Evolutionary conservation across 1,140 invertebrate species (phyloP), one percentile per base, ranked within the genome.

Genomic region (Apis dorsata): DNA sequence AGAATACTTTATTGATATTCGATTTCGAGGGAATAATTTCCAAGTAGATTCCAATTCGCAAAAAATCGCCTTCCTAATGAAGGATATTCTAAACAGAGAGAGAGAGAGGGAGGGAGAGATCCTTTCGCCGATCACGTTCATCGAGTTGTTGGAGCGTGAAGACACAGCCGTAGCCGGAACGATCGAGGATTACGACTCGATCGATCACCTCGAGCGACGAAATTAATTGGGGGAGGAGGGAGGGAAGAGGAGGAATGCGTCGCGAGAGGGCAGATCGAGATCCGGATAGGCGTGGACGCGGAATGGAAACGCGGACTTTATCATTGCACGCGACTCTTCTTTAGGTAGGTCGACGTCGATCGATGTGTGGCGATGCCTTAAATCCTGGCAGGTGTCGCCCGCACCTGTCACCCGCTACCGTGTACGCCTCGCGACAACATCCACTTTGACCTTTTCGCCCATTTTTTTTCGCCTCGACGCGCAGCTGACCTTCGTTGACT

Each of bases 321-420:
- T 78, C 68, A 17, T 59, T 69, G 81, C 77, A 69, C 69, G 74
- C 57, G 81, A 83, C 28, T 44, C 34, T 63, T 28, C 15, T 19
- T 24, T 53, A 57, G 65, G 60, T 62, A 62, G 75, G 57, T 73
- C 69, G 69, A 69, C 85, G 63, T 81, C 69, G 86, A 86, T 62
- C 76, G 79, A 83, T 79, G 28, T 81, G 60, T 74, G 75, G 77
- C 66, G 80, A 34, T 70, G 74, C 34, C 71, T 85, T 90, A 91
- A 90, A 90, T 90, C 83, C 76, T 77, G 71, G 87, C 90, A 90
- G 90, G 90, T 92, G 90, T 90, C 89, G 66, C 72, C 72, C 72
- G 85, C 91, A 91, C 89, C 90, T 91, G 90, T 90, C 88, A 83
- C 76, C 69, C 34, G 17, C 60, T 44, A 60, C 49, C 57, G 28